Evolutionary conservation across 53 echinoderm and acorn worm species (phyloP).

Genomic region (Apostichopus leukothele): DNA sequence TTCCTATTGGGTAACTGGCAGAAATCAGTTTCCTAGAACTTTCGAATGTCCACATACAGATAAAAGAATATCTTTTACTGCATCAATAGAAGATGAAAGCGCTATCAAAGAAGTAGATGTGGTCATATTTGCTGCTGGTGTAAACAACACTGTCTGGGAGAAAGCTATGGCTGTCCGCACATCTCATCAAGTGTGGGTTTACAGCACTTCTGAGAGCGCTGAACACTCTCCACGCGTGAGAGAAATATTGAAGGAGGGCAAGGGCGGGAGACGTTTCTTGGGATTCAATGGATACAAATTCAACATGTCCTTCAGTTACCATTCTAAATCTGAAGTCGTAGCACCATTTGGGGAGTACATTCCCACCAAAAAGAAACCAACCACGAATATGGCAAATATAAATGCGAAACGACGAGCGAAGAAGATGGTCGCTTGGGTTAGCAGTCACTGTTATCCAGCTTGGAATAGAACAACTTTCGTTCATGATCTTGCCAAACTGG

Average conservation of each 20-base stretch:
- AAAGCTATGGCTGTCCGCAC: background rate
- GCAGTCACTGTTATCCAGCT: background rate
- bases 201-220: constrained; percentile 7
- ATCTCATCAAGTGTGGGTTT: constrained; percentile 24
- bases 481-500: background rate
- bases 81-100: too few species aligned
- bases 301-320: constrained; percentile 31
- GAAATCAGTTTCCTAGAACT: too few species aligned
- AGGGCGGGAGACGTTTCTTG: background rate
- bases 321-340: constrained; percentile 4
- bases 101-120: background rate
- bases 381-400: too few species aligned
- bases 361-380: background rate
- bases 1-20: too few species aligned
- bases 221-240: background rate
- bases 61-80: too few species aligned
- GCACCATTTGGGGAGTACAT: constrained; percentile 27
- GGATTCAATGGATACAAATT: background rate
- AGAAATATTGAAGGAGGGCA: too few species aligned
- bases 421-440: constrained; percentile 10
- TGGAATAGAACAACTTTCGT: constrained; percentile 26
- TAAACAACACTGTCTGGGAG: background rate
- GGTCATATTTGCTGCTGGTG: background rate
- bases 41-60: too few species aligned
- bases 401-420: too few species aligned